These are phyloP conservation scores for Mesorhabditis spiculigera DNA, from an alignment of 2,888 invertebrate genomes.

Conservation along the genomic window DNA sequence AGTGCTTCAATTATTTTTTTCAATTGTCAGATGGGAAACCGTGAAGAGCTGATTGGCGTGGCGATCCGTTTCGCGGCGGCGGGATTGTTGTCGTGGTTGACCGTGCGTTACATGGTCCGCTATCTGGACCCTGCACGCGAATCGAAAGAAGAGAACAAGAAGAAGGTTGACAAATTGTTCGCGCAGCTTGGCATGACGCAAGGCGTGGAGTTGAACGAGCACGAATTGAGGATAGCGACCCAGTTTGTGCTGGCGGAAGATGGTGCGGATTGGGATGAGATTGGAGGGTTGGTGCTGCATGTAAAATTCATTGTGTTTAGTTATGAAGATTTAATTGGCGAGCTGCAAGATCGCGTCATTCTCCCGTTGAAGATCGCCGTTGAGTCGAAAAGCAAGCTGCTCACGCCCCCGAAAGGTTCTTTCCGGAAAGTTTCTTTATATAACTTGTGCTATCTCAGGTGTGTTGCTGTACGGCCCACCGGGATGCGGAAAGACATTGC, in stretches of 20 bases:
- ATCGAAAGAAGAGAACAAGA: constrained; percentile 41
- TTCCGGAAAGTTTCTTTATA: not conserved
- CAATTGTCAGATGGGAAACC: constrained; percentile 10
- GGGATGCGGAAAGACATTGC: constrained; percentile 57
- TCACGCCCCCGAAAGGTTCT: constrained; percentile 26
- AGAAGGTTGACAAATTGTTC: constrained; percentile 39
- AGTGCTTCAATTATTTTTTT: too few relatives aligned
- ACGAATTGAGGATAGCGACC: constrained; percentile 50
- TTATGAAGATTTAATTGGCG: constrained; percentile 40
- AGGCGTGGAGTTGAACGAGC: constrained; percentile 42
- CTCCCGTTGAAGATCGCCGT: constrained; percentile 40
- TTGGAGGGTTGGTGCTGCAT: constrained; percentile 20
- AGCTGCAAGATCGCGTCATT: constrained; percentile 50
- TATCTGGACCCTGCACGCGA: constrained; percentile 41
- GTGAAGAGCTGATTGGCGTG: constrained; percentile 28
- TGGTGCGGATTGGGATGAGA: constrained; percentile 39
- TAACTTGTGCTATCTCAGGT: constrained; percentile 19
- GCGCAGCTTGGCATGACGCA: constrained; percentile 36
- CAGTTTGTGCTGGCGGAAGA: constrained; percentile 40
- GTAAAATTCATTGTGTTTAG: constrained; percentile 19
- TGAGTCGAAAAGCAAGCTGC: constrained; percentile 20
- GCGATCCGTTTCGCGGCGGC: constrained; percentile 31
- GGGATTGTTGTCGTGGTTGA: constrained; percentile 29
- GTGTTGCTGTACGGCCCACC: constrained; percentile 57
- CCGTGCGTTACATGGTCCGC: constrained; percentile 33